Evolutionary conservation across 2,113 vertebrate genomes (phyloP).

Genomic region (Chaenocephalus aceratus): DNA sequence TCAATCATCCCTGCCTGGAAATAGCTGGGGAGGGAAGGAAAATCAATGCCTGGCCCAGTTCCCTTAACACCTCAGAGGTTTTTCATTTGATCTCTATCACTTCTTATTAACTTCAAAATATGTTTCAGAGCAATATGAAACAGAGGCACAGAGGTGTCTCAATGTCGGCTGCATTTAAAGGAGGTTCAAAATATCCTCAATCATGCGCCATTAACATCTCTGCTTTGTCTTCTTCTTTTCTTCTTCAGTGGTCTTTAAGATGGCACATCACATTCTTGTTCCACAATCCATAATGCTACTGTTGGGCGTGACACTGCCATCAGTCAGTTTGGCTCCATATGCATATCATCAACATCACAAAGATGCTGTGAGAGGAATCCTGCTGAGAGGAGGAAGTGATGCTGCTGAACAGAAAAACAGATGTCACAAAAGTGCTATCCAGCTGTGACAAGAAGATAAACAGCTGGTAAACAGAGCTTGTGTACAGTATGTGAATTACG

Average conservation of each 20-base stretch:
- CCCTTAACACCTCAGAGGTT: slow-evolving; percentile 36
- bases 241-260: slow-evolving; percentile 1
- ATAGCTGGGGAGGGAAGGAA: slow-evolving; percentile 50
- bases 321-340: slow-evolving; percentile 9
- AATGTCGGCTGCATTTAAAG: slow-evolving; percentile 7
- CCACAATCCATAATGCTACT: slow-evolving; percentile 1
- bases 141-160: slow-evolving; percentile 2
- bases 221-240: not conserved
- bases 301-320: not conserved
- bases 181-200: slow-evolving; percentile 1
- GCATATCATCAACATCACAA: slow-evolving; percentile 3
- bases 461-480: slow-evolving; percentile 4
- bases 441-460: slow-evolving; percentile 25
- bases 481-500: not conserved
- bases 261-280: not conserved
- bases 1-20: slow-evolving; percentile 58
- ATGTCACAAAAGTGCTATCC: slow-evolving; percentile 10
- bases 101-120: slow-evolving; percentile 60
- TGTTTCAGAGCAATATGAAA: slow-evolving; percentile 26
- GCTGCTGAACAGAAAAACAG: slow-evolving; percentile 24
- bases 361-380: not conserved
- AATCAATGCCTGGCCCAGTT: slow-evolving; percentile 42
- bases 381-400: slow-evolving; percentile 11
- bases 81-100: slow-evolving; percentile 65
- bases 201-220: not conserved